Evolutionary conservation across 2,888 invertebrate species (phyloP).

Genomic region (Stenichneumon culpator): DNA sequence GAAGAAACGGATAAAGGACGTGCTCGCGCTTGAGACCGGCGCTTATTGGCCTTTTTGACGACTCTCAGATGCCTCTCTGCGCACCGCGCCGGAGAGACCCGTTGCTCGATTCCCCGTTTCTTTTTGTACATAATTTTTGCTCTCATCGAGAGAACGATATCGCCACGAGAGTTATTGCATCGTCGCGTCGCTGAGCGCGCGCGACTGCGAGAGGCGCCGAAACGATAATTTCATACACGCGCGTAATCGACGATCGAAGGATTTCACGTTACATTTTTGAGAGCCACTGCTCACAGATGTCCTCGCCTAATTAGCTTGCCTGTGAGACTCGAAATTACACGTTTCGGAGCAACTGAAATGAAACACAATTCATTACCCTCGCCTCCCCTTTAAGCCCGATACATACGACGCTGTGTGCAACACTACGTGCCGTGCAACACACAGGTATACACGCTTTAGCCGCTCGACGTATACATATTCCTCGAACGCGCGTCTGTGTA

Average conservation of each 20-base stretch:
- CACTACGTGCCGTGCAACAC: conserved; percentile 11
- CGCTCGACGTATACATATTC: not conserved
- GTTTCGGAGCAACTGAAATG: conserved; percentile 82
- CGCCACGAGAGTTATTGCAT: not conserved
- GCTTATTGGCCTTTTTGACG: conserved; percentile 68
- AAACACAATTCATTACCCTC: conserved; percentile 83
- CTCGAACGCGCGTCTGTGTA: not conserved
- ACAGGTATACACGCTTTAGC: not conserved
- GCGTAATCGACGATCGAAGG: not conserved
- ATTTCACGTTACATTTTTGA: conserved; percentile 61
- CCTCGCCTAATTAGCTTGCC: conserved; percentile 81
- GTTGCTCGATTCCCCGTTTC: conserved; percentile 17
- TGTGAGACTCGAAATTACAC: conserved; percentile 80
- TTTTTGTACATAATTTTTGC: not conserved
- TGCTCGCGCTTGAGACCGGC: conserved; percentile 72
- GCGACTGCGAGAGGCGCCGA: not conserved
- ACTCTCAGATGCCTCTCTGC: conserved; percentile 63
- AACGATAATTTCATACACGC: not conserved
- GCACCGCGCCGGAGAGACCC: conserved; percentile 25
- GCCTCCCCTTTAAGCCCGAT: conserved; percentile 74
- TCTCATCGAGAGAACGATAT: not conserved
- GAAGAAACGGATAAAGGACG: conserved; percentile 74
- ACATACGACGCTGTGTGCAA: conserved; percentile 63
- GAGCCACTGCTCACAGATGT: conserved; percentile 81
- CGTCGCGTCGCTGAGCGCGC: not conserved